Conservation (phyloP, 2,888 invertebrate species). For the Hirtodrosophila duncani region DNA sequence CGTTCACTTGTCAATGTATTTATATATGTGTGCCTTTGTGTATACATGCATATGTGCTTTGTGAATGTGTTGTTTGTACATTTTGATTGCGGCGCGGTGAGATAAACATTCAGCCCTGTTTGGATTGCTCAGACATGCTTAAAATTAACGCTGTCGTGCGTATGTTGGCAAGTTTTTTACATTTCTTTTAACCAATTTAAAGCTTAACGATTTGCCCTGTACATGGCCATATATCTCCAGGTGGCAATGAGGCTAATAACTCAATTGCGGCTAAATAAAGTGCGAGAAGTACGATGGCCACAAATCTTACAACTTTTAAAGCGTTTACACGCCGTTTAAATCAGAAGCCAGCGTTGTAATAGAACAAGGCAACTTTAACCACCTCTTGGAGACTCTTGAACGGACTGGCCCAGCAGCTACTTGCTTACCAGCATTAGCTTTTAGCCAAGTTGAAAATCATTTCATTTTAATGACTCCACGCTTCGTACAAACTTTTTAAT, state of each 20-base stretch:
- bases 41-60: constrained; percentile 9
- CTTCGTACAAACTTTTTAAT: constrained; percentile 66
- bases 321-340: constrained; percentile 69
- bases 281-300: constrained; percentile 8
- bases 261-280: constrained; percentile 58
- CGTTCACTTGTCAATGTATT: constrained; percentile 33
- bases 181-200: constrained; percentile 12
- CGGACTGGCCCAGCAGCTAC: background rate
- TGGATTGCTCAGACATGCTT: too few species aligned
- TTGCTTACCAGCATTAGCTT: constrained; percentile 35
- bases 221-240: constrained; percentile 12
- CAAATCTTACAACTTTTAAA: constrained; percentile 48
- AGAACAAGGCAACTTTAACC: constrained; percentile 16
- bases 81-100: constrained; percentile 41
- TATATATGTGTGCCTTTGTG: constrained; percentile 9
- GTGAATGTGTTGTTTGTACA: constrained; percentile 31
- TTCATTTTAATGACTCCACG: constrained; percentile 65
- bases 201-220: constrained; percentile 25
- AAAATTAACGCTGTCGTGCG: too few species aligned
- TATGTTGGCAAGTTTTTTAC: background rate
- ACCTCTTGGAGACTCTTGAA: background rate
- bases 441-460: constrained; percentile 51
- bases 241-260: constrained; percentile 64
- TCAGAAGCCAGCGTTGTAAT: constrained; percentile 46
- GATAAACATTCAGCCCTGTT: constrained; percentile 7